Evolutionary conservation across 2,113 vertebrate species (phyloP), one percentile per base, ranked within the genome.

Genomic region (Lampris incognitus): DNA sequence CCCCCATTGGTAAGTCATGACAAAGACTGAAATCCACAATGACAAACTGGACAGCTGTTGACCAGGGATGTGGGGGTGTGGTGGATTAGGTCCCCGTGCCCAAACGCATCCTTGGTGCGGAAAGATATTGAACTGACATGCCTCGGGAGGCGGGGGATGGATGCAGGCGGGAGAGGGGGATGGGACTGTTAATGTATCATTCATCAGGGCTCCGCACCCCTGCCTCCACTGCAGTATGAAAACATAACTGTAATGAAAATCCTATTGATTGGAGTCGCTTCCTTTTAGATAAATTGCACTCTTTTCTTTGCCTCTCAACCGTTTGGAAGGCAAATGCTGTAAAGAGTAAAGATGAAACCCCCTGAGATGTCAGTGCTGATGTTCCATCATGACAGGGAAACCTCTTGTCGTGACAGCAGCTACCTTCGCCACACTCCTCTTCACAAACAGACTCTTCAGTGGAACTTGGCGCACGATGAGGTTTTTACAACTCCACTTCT

Each of bases 171-270:
- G 67, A 68, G 77, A 65, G 36, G 54, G 24, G 65, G 71, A 73
- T 71, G 69, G 60, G 49, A 82, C 78, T 69, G 38, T 88, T 89
- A 91, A 90, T 88, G 89, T 84, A 90, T 91, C 92, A 92, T 94
- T 92, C 90, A 91, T 90, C 89, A 80, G 76, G 66, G 81, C 82
- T 86, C 81, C 24, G 57, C 85, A 69, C 79, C 68, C 60, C 80
- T 55, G 76, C 79, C 86, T 85, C 78, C 52, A 9, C 84, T 87
- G 91, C 92, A 87, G 87, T 83, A 93, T 93, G 87, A 92, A 94
- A 93, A 93, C 87, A 87, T 88, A 93, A 91, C 88, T 79, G 89
- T 93, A 93, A 94, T 94, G 92, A 94, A 94, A 94, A 92, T 91
- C 81, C 85, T 87, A 94, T 93, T 67, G 93, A 94, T 93, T 80